These are phyloP conservation scores for Anarsia innoxiella DNA, from an alignment of 2,888 invertebrate species.

Conservation along the genomic window DNA sequence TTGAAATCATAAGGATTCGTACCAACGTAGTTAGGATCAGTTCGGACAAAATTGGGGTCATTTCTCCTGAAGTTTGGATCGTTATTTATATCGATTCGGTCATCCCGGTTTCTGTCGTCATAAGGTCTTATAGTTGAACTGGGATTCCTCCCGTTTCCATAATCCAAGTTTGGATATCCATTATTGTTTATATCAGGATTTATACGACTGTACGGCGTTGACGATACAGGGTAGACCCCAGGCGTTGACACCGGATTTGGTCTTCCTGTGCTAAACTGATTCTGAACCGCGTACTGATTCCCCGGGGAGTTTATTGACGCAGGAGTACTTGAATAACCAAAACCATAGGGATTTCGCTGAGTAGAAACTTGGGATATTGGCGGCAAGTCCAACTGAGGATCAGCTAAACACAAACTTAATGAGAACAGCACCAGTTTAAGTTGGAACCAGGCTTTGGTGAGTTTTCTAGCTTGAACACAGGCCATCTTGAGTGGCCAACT, in stretches of 20 bases:
- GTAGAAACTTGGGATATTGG: conserved; percentile 56
- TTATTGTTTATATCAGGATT: conserved; percentile 67
- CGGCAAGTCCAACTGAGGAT: conserved; percentile 74
- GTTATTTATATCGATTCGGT: conserved; percentile 61
- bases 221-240: conserved; percentile 49
- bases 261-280: conserved; percentile 47
- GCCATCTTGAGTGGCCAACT: conserved; percentile 45
- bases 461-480: conserved; percentile 38
- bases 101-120: conserved; percentile 53
- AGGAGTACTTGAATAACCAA: conserved; percentile 54
- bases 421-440: conserved; percentile 33
- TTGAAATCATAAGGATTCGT: conserved; percentile 62
- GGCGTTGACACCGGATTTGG: conserved; percentile 38
- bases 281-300: conserved; percentile 49
- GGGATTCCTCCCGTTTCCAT: conserved; percentile 43
- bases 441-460: conserved; percentile 37
- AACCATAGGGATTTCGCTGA: conserved; percentile 47
- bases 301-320: conserved; percentile 56
- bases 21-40: conserved; percentile 59
- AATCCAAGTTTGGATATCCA: conserved; percentile 54
- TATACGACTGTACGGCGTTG: conserved; percentile 49
- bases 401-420: conserved; percentile 26
- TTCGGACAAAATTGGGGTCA: conserved; percentile 70
- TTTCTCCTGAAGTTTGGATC: conserved; percentile 63
- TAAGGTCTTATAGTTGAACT: conserved; percentile 47